Percentiles rank a stretch among this genome's conserved stretches.
Evolutionary conservation across 2,113 vertebrate genomes (phyloP).

Genomic region (Vombatus ursinus): DNA sequence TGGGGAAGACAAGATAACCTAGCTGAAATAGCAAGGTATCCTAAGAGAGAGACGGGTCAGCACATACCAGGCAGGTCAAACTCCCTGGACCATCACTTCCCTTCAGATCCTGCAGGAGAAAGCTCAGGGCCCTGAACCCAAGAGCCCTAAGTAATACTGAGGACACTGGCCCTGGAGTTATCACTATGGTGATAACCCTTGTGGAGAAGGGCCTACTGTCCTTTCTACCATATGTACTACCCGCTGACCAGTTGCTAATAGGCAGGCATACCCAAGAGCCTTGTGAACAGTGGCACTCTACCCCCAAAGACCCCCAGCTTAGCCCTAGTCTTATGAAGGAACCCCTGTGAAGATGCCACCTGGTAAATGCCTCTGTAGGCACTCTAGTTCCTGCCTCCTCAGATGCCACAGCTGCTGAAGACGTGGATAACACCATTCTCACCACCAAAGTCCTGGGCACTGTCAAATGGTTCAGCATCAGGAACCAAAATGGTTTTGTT

Average conservation of each 20-base stretch:
- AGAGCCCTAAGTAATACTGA: neutral
- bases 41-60: neutral
- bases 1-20: neutral
- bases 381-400: neutral
- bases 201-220: neutral
- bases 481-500: neutral
- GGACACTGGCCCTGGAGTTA: neutral
- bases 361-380: neutral
- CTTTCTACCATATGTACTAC: neutral
- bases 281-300: neutral
- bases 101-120: neutral
- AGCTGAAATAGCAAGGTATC: neutral
- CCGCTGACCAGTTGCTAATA: neutral
- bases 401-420: neutral
- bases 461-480: neutral
- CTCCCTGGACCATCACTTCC: neutral
- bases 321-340: neutral
- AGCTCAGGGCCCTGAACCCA: neutral
- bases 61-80: neutral
- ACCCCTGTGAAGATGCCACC: neutral
- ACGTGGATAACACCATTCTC: neutral
- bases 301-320: neutral
- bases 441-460: neutral
- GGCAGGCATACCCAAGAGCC: neutral
- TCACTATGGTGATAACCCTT: neutral